A percentile compares a stretch with the other conserved stretches of the same genome.
These are phyloP conservation scores for Scleropages formosus DNA, from an alignment of 2,797 vertebrate species.

Conservation along the genomic window DNA sequence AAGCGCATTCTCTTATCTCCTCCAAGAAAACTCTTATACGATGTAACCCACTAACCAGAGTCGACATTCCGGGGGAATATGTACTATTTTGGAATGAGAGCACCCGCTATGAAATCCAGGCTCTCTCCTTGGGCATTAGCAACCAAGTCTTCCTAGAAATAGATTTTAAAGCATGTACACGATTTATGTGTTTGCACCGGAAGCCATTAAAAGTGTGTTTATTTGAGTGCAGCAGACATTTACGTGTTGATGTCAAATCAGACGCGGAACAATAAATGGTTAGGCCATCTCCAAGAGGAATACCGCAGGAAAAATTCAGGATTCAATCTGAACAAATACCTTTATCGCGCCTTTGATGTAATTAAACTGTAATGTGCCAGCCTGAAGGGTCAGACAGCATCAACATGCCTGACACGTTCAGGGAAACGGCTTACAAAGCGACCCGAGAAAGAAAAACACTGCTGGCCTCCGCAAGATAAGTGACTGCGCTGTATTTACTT, in stretches of 20 bases:
- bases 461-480: too few relatives aligned
- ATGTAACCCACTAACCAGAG: neutral
- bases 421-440: neutral
- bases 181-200: neutral
- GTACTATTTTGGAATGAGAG: neutral
- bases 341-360: neutral
- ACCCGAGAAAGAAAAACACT: slow-evolving; percentile 1
- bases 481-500: neutral
- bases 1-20: neutral
- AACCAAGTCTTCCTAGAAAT: neutral
- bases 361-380: neutral
- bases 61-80: neutral
- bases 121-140: neutral
- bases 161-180: neutral
- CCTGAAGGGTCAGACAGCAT: neutral
- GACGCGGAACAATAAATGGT: neutral
- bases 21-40: neutral
- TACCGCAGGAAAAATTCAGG: neutral
- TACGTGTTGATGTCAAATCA: neutral
- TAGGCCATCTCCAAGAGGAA: neutral
- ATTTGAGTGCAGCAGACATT: neutral
- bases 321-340: neutral
- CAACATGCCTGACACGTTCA: neutral
- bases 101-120: neutral
- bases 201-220: neutral